A percentile compares a stretch with the other conserved stretches of the same genome.
Evolutionary conservation across 2,113 vertebrate species (phyloP).

Genomic region (Amphiprion percula): DNA sequence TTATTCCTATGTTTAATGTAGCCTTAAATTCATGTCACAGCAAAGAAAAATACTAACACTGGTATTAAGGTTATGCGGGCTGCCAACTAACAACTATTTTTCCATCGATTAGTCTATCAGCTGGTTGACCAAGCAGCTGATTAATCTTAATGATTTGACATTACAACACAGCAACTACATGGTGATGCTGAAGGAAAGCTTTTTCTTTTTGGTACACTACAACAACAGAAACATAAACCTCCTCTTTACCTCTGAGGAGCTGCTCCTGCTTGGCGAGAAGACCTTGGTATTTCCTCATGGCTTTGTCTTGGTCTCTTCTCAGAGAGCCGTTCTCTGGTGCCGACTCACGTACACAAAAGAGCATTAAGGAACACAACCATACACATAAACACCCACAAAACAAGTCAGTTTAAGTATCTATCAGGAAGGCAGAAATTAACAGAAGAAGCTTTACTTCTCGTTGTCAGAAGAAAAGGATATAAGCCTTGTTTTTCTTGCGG

Average conservation of each 20-base stretch:
- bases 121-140: too few relatives aligned
- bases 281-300: slow-evolving; percentile 93
- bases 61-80: too few relatives aligned
- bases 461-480: slow-evolving; percentile 90
- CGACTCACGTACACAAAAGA: slow-evolving; percentile 87
- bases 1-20: too few relatives aligned
- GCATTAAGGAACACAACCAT: slow-evolving; percentile 84
- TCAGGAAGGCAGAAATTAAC: not conserved
- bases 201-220: too few relatives aligned
- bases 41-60: not conserved
- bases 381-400: not conserved
- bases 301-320: slow-evolving; percentile 96
- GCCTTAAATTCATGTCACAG: not conserved
- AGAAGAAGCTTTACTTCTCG: not conserved
- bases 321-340: slow-evolving; percentile 92
- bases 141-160: too few relatives aligned
- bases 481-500: slow-evolving; percentile 94
- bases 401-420: not conserved
- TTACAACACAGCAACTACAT: too few relatives aligned
- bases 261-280: slow-evolving; percentile 96
- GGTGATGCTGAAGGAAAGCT: too few relatives aligned
- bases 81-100: too few relatives aligned
- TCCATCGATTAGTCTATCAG: too few relatives aligned
- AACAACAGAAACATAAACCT: not conserved
- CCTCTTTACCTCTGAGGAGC: slow-evolving; percentile 83